Evolutionary conservation across 2,888 invertebrate species (phyloP), one percentile per base, ranked within the genome.

Genomic region (Tenthredo livida): DNA sequence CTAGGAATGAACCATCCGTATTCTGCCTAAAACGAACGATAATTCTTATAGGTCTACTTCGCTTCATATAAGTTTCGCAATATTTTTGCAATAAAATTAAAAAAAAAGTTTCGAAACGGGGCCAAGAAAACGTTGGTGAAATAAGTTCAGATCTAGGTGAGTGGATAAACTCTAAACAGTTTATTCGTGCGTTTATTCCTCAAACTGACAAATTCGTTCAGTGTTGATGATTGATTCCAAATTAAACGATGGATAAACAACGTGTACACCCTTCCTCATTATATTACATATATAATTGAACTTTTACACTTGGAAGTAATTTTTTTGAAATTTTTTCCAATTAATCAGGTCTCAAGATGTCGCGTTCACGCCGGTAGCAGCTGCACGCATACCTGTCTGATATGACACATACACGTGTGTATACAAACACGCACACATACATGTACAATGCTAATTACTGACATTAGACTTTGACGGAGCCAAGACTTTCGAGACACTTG

Each of bases 1-100:
- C 94, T 94, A 80, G 94, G 94, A 89, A 94, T 93, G 89, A 93
- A 94, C 94, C 94, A 94, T 78, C 93, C 94, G 21, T 94, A 88
- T 58, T 91, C 89, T 47, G 94, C 94, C 93, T 93, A 85, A 33
- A 89, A 87, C 80, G 84, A 29, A 43, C n/a, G 67, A 65, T 54
- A 84, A 67, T 29, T 73, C 15, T 40, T 54, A 3, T 54, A 4
- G 70, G 17, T 33, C 12, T 77, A 33, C 15, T 50, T 21, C 40
- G 33, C 15, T 29, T 17, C 17, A 37, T 37, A 29, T 37, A 29
- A 47, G 7, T 75, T 50, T 17, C 17, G 77, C 9, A 43, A 73
- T 43, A 33, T 77, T 33, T 54, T 50, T 54, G n/a, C 17, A 75
- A 43, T 7, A 75, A 75, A 33, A 33, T 33, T 1, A 33, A 33